Base-by-base conservation (phyloP, 2,113 vertebrate species). In the Alces alces region DNA sequence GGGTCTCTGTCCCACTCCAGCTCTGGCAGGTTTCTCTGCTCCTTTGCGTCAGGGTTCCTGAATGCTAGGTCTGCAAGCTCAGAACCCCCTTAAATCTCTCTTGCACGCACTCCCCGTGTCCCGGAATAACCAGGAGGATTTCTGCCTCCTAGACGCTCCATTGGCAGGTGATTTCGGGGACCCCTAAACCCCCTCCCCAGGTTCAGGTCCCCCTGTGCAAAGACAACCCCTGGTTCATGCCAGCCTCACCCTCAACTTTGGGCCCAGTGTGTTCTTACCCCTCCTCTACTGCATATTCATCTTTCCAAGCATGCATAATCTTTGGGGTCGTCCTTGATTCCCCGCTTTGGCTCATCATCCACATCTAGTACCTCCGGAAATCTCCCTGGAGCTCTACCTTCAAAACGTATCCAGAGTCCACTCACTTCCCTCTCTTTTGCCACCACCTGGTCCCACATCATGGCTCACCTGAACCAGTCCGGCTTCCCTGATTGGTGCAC, bases 361-460 rank as follows among this genome's bases (percentile, higher is more conserved):
- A 47, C 45, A 27, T 39, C 25, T 50, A 57, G 55, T 76, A 39
- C 58, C 7, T 47, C 54, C 3, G 2, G 55, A 83, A 73, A 17
- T 30, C 80, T 90, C 66, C 43, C 58, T 60, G n/a, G 21, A 76
- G n/a, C 8, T 60, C 43, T 60, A 60, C 13, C n/a, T n/a, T 91
- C 33, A 64, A 58, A 54, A 45, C 33, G 10, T 3, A 47, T 30
- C 73, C 86, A 33, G 27, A 28, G 60, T 57, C n/a, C 12, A 2
- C 73, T 52, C 17, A 9, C 23, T 58, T 89, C 14, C 23, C 21
- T 3, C 2, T 79, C 3, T 79, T 47, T 3, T 0, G 27, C 39
- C 19, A 55, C 17, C 27, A 0, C 28, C 2, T 2, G 7, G 27
- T 23, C 23, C 4, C 2, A 58, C 30, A 12, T 12, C 30, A 5